A percentile compares a stretch with the other conserved stretches of the same genome.
Evolutionary conservation across 2,888 invertebrate species (phyloP).

Genomic region (Acanthosepion lycidas): DNA sequence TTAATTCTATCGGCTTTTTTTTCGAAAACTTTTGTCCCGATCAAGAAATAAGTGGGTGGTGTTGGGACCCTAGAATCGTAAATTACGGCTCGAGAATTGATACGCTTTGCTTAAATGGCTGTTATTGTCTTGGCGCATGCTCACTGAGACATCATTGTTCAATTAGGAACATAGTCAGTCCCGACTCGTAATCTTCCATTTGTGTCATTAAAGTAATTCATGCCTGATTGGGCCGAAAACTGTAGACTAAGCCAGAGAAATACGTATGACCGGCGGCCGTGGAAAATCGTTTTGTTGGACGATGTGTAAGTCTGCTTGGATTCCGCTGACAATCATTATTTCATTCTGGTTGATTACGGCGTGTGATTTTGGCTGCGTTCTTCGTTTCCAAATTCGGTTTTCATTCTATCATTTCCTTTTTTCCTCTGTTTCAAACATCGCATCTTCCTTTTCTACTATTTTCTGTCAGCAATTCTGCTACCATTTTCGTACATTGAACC

Average conservation of each 20-base stretch:
- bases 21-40: neutral
- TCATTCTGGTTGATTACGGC: neutral
- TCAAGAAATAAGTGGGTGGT: neutral
- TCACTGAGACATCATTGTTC: conserved; percentile 33
- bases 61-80: neutral
- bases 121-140: conserved; percentile 13
- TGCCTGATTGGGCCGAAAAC: neutral
- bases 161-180: neutral
- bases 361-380: neutral
- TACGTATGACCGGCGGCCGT: neutral
- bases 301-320: neutral
- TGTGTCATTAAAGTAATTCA: conserved; percentile 12
- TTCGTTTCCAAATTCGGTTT: neutral
- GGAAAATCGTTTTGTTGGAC: neutral
- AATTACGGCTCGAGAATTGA: neutral
- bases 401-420: neutral
- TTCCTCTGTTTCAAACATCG: neutral
- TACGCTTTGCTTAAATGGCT: conserved; percentile 12
- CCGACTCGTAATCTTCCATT: conserved; percentile 33
- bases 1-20: neutral
- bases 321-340: neutral
- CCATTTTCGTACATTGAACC: too few relatives aligned
- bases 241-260: neutral
- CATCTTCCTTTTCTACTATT: neutral
- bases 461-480: neutral